Evolutionary conservation across 2,113 vertebrate species (phyloP).

Genomic region (Condylura cristata): DNA sequence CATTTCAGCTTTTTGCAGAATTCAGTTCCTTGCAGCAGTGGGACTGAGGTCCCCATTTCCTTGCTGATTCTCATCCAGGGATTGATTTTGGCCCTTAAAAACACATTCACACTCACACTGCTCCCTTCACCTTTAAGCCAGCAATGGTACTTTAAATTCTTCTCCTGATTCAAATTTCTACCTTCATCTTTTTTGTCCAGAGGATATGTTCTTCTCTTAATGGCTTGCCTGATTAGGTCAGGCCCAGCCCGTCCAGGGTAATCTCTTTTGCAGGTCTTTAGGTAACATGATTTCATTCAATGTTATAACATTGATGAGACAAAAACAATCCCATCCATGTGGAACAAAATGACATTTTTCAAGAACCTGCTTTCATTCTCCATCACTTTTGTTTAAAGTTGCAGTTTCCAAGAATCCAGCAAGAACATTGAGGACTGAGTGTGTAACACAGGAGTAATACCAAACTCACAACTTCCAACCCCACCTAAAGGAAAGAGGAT

Average conservation of each 20-base stretch:
- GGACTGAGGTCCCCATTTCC: neutral
- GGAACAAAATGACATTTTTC: neutral
- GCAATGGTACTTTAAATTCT: neutral
- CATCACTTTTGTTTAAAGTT: neutral
- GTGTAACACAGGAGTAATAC: neutral
- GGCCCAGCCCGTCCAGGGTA: neutral
- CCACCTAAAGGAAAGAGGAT: neutral
- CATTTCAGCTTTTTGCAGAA: neutral
- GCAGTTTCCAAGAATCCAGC: neutral
- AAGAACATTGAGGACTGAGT: neutral
- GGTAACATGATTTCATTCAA: neutral
- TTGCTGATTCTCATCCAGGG: neutral
- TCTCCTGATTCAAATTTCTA: neutral
- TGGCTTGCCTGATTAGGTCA: neutral
- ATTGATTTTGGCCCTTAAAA: neutral
- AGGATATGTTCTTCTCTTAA: neutral
- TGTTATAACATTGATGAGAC: neutral
- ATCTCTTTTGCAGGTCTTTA: neutral
- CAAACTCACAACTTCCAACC: neutral
- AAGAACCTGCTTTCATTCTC: neutral
- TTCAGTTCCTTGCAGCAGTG: neutral
- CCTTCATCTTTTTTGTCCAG: neutral
- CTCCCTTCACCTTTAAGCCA: neutral
- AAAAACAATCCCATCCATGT: neutral
- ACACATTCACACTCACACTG: neutral